A percentile compares a stretch with the other conserved stretches of the same genome.
These are phyloP conservation scores for Heteractis magnifica DNA, from an alignment of 92 coral and sea anemone species.

Conservation along the genomic window DNA sequence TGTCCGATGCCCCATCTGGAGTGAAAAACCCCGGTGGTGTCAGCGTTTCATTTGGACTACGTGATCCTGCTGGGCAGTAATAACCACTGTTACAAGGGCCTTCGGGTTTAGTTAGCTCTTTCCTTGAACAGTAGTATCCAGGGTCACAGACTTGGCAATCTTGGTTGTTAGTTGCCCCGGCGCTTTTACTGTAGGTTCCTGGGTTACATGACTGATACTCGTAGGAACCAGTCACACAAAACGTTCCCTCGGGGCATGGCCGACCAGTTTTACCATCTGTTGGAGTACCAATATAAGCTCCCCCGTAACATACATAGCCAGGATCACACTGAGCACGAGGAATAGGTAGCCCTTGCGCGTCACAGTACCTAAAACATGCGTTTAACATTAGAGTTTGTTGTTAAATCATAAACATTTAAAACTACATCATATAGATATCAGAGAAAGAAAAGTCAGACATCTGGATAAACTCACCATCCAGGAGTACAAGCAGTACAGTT, in stretches of 20 bases:
- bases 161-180: conserved; percentile 95
- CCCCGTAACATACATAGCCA: conserved; percentile 85
- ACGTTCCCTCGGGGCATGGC: conserved; percentile 91
- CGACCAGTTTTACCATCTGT: conserved; percentile 93
- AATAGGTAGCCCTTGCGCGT: conserved; percentile 91
- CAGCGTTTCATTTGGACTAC: conserved; percentile 66
- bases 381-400: too few species aligned
- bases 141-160: conserved; percentile 88
- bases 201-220: conserved; percentile 84
- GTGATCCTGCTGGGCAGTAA: conserved; percentile 87
- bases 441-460: not conserved
- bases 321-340: conserved; percentile 96
- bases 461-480: conserved; percentile 74
- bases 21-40: conserved; percentile 89
- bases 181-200: conserved; percentile 92
- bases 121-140: conserved; percentile 86
- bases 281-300: conserved; percentile 94
- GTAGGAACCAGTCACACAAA: conserved; percentile 86
- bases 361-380: conserved; percentile 76
- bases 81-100: conserved; percentile 93
- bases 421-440: not conserved
- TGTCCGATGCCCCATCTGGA: conserved; percentile 80
- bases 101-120: conserved; percentile 80
- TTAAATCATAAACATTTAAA: too few species aligned
- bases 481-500: conserved; percentile 90